Evolutionary conservation across 1,140 invertebrate genomes (phyloP).

Genomic region (Drosophila mauritiana): DNA sequence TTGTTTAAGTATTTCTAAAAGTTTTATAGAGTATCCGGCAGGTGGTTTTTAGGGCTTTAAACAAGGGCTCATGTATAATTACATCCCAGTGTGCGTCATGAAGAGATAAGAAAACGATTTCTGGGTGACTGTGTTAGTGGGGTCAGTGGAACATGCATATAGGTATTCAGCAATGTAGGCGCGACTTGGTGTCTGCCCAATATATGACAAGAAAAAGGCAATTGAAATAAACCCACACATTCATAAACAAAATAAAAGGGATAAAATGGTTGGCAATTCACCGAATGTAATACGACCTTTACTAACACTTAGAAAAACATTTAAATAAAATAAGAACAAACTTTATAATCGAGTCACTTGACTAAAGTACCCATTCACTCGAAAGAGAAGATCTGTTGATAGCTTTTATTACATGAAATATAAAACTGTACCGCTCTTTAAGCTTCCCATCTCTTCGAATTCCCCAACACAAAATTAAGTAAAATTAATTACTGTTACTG

Average conservation of each 20-base stretch:
- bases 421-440: too few relatives aligned
- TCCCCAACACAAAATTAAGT: too few relatives aligned
- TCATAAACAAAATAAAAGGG: background rate
- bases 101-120: conserved; percentile 56
- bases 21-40: background rate
- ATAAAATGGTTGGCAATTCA: conserved; percentile 28
- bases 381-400: too few relatives aligned
- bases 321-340: conserved; percentile 12
- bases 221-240: conserved; percentile 56
- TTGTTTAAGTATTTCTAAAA: background rate
- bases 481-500: too few relatives aligned
- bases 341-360: too few relatives aligned
- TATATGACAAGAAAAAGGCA: conserved; percentile 67
- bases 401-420: too few relatives aligned
- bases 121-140: conserved; percentile 6
- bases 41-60: background rate
- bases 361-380: too few relatives aligned
- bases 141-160: conserved; percentile 54
- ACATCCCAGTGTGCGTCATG: conserved; percentile 60
- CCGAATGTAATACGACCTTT: conserved; percentile 48
- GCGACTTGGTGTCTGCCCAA: conserved; percentile 52
- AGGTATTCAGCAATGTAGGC: conserved; percentile 57
- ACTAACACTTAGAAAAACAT: background rate
- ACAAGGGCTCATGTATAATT: conserved; percentile 68
- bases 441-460: too few relatives aligned